Evolutionary conservation across 1,140 invertebrate genomes (phyloP), one percentile per base, ranked within the genome.

Genomic region (Pristionchus pacificus): DNA sequence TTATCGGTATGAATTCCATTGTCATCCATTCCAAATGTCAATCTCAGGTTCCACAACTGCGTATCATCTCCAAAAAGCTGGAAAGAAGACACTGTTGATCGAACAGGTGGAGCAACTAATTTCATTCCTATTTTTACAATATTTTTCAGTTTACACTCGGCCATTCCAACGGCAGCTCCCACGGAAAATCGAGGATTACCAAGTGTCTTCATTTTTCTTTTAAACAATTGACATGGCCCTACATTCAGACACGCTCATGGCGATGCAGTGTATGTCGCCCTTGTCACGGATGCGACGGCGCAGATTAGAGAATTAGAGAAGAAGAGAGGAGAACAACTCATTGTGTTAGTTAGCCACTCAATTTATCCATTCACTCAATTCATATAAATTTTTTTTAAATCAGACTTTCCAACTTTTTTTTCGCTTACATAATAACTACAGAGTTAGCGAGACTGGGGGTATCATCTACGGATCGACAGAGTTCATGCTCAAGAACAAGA

Each of bases 101-200:
- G 71, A 73, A 25, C 65, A 73, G 60, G 71, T 73, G 19, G 6
- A 19, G 19, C n/a, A n/a, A n/a, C n/a, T n/a, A n/a, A n/a, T n/a
- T n/a, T n/a, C n/a, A n/a, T n/a, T n/a, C n/a, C 14, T 28, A 65
- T n/a, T 29, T 19, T 49, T 49, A 57, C 19, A n/a, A n/a, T n/a
- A 1, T 27, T 64, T 30, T 73, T 57, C 66, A 73, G 71, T 73
- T 68, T 68, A 27, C 33, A 30, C 55, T 59, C 15, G 71, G 71
- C n/a, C 71, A 73, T 55, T 28, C 0, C 30, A 73, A 73, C 19
- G 71, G 71, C 29, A 73, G 71, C 33, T 73, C 71, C 15, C 65
- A 68, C 29, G 71, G 71, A 38, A 61, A 68, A 29, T 63, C 59
- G 10, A 15, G 71, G 25, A 65, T 73, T 19, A 73, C 33, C 24